A percentile compares a stretch with the other conserved stretches of the same genome.
These are phyloP conservation scores for Caenorhabditis angaria DNA, from an alignment of 2,888 invertebrate species.

Conservation along the genomic window DNA sequence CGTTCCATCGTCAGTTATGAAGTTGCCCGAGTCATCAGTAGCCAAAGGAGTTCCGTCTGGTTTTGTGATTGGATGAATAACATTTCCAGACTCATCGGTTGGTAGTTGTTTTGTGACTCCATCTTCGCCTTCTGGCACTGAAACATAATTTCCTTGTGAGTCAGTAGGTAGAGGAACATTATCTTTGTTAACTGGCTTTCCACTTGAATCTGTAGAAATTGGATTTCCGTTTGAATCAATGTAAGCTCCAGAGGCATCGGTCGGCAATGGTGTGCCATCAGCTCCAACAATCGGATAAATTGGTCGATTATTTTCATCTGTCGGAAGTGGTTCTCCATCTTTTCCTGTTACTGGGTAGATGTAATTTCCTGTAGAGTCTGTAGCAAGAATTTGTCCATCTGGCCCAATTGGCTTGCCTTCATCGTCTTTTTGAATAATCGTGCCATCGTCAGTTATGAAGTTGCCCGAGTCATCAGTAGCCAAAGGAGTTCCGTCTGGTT, in stretches of 20 bases:
- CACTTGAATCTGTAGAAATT: slow-evolving; percentile 25
- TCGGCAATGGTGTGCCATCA: slow-evolving; percentile 24
- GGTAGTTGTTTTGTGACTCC: slow-evolving; percentile 18
- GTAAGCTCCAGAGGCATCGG: slow-evolving; percentile 29
- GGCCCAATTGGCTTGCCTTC: slow-evolving; percentile 30
- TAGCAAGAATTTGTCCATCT: slow-evolving; percentile 33
- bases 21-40: slow-evolving; percentile 28
- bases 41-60: slow-evolving; percentile 31
- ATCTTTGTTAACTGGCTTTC: slow-evolving; percentile 27
- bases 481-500: slow-evolving; percentile 30
- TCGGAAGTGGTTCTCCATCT: slow-evolving; percentile 25
- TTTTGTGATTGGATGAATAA: slow-evolving; percentile 21
- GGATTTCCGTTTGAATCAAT: slow-evolving; percentile 35
- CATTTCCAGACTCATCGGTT: slow-evolving; percentile 25
- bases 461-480: slow-evolving; percentile 41
- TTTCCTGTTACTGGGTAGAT: slow-evolving; percentile 39
- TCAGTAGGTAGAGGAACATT: slow-evolving; percentile 41
- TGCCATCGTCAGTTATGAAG: slow-evolving; percentile 18
- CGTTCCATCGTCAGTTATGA: slow-evolving; percentile 23
- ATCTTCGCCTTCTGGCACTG: slow-evolving; percentile 15
- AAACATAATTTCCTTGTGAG: slow-evolving; percentile 19
- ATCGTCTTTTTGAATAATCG: slow-evolving; percentile 24
- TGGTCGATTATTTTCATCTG: slow-evolving; percentile 33
- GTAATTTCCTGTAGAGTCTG: slow-evolving; percentile 26
- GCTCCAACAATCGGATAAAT: slow-evolving; percentile 28